A percentile compares a stretch with the other conserved stretches of the same genome.
phyloP scores from a whole-genome alignment of 2,113 vertebrate genomes.

The Nerophis ophidion region DNA sequence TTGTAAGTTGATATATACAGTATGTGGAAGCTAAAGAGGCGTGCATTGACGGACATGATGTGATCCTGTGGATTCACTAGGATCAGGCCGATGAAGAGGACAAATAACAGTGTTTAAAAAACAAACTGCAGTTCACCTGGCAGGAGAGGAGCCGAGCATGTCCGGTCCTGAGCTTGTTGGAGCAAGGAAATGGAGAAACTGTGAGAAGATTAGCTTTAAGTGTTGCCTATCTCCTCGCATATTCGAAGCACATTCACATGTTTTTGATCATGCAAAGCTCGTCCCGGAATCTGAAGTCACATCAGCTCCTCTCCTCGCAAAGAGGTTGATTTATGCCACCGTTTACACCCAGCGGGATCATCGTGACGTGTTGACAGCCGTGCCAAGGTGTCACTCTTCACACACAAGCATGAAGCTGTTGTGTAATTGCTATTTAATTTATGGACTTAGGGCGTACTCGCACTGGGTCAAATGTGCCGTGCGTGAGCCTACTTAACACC shows the following conservation, averaged over 20 bases:
- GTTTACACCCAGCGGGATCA: slow-evolving; percentile 37
- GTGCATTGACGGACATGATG: slow-evolving; percentile 34
- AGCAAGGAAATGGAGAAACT: slow-evolving; percentile 34
- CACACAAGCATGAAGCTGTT: slow-evolving; percentile 47
- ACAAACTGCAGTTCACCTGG: slow-evolving; percentile 52
- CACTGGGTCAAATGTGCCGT: no score
- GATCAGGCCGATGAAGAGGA: slow-evolving; percentile 20
- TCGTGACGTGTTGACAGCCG: slow-evolving; percentile 51
- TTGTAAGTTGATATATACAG: slow-evolving; percentile 20
- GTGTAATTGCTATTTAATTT: slow-evolving; percentile 68
- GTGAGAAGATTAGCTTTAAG: slow-evolving; percentile 14
- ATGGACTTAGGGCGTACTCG: slow-evolving; percentile 43
- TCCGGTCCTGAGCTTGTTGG: slow-evolving; percentile 53
- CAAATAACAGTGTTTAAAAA: slow-evolving; percentile 41
- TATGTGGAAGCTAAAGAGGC: slow-evolving; percentile 24
- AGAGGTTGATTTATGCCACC: slow-evolving; percentile 57
- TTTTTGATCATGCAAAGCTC: neutral
- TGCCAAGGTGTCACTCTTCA: slow-evolving; percentile 37
- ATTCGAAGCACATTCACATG: neutral
- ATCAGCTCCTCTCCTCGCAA: neutral
- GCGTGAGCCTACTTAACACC: no score
- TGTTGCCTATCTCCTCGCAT: neutral
- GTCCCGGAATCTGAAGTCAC: no score
- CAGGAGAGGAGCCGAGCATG: slow-evolving; percentile 29
- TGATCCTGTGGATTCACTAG: slow-evolving; percentile 25